Base-by-base conservation (phyloP, 2,797 vertebrate genomes). In the Sebastes minor region DNA sequence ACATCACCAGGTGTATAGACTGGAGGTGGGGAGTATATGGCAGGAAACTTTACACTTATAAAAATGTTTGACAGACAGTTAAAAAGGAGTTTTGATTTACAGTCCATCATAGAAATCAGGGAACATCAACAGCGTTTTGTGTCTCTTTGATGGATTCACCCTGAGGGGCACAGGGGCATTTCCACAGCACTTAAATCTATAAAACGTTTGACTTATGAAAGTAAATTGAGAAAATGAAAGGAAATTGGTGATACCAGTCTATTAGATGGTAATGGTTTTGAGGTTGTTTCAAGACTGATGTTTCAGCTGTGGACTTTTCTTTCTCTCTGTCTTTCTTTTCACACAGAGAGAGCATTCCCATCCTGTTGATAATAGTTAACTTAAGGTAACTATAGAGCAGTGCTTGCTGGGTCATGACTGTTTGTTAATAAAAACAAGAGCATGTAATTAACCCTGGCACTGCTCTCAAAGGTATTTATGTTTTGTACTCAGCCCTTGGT, bases 51-150 rank as follows among this genome's bases (percentile, higher is more conserved):
- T 75, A 56, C 52, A 61, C 67, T 57, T 56, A 71, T 80, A 76
- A 83, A 91, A 75, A 82, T 57, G 42, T 68, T 73, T 88, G 80
- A 86, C 69, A 86, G 80, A 71, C 69, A 83, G 74, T 81, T 89
- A 56, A 90, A 82, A 81, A 71, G 57, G 6, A 60, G 8, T 73
- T 86, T 61, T 88, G 83, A 93, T 94, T 92, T 89, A 90, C 61
- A 59, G 64, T 69, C 79, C 55, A 78, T 74, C 42, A 23, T 20
- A 56, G 69, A 78, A 73, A 76, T 80, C 79, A 65, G 78, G 65
- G 65, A 88, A 62, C 79, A 76, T 81, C 46, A 76, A 75, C 55
- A 72, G 27, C 2, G 9, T 90, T 89, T 89, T 65, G 2, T 55
- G 67, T 61, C 30, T 72, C 67, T 90, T 90, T 90, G 81, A 89